Base-by-base conservation (phyloP, 2,888 invertebrate genomes). In the Caenorhabditis panamensis region DNA sequence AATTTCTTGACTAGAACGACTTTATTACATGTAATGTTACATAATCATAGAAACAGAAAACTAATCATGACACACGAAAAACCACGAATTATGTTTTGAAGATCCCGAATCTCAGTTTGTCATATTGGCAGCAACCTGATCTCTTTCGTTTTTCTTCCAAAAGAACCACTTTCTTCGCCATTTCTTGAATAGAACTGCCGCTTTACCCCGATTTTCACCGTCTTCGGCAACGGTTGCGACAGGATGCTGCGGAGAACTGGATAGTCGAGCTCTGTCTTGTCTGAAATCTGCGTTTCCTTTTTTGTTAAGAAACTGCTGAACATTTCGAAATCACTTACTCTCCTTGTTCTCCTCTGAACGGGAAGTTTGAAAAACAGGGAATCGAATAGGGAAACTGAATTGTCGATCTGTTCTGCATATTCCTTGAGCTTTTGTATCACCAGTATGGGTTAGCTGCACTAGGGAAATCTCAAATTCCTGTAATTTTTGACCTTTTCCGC, bases 381-480 rank as follows among this genome's bases (percentile, higher is more conserved):
- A 16, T 24, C 66, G 24, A 11, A 51, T n/a, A 6, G 53, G 61
- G 9, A 37, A 11, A 2, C 18, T 16, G 18, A 37, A 53, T 22
- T 56, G 28, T 28, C 22, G 54, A 18, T 56, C 24, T 6, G n/a
- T 47, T 58, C 36, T 49, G 47, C 69, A 63, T 8, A 18, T 37
- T 11, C 58, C 26, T 59, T 44, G 51, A 26, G 58, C 62, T 18
- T 78, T 78, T n/a, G 20, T 44, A 36, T 64, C 64, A 8, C 69
- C 63, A 11, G 22, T 8, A 2, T 20, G 22, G 3, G 66, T 53
- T 2, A 80, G 36, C 47, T 63, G 64, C 37, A 80, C 54, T 24
- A 80, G 20, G 16, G 80, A 80, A 13, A 80, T 80, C 28, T 80
- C 80, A 31, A 80, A 80, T 26, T 69, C 80, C 68, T 75, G 4